Evolutionary conservation across 2,888 invertebrate species (phyloP).

Genomic region (Plemyria rubiginata): DNA sequence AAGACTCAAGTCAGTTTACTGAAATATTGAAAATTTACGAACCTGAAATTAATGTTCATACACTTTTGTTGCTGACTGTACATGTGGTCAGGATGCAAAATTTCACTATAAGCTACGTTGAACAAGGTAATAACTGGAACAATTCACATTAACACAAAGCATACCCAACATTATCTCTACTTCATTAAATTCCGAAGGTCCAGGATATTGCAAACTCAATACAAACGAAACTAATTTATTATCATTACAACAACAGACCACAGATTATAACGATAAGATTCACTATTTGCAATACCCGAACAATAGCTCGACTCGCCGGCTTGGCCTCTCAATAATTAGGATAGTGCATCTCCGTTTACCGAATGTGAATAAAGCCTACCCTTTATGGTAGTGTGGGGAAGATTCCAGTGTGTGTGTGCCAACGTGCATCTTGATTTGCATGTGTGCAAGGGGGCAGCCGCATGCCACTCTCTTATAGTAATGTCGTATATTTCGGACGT

Average conservation of each 20-base stretch:
- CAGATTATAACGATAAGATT: slow-evolving; percentile 39
- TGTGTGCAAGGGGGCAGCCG: slow-evolving; percentile 47
- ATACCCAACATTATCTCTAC: slow-evolving; percentile 26
- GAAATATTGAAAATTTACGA: no score
- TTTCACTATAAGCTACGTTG: neutral
- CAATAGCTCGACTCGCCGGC: slow-evolving; percentile 60
- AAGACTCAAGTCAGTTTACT: no score
- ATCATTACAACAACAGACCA: slow-evolving; percentile 35
- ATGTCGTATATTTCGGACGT: slow-evolving; percentile 73
- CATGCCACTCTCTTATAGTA: slow-evolving; percentile 71
- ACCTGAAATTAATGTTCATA: no score
- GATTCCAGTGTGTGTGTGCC: slow-evolving; percentile 50
- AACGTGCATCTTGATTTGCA: slow-evolving; percentile 70
- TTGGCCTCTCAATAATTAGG: slow-evolving; percentile 81
- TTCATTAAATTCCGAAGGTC: slow-evolving; percentile 38
- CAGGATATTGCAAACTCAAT: slow-evolving; percentile 34
- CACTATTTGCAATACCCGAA: slow-evolving; percentile 44
- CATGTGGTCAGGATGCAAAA: neutral
- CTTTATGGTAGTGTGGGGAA: slow-evolving; percentile 68
- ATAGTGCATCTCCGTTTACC: slow-evolving; percentile 87
- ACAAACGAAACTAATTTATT: slow-evolving; percentile 41
- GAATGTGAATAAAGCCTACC: slow-evolving; percentile 82
- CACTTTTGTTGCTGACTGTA: no score
- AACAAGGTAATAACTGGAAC: slow-evolving; percentile 10
- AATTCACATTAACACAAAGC: slow-evolving; percentile 23